A percentile compares a stretch with the other conserved stretches of the same genome.
phyloP scores from a whole-genome alignment of 2,113 vertebrate species.

The Microcebus lehilahytsara region DNA sequence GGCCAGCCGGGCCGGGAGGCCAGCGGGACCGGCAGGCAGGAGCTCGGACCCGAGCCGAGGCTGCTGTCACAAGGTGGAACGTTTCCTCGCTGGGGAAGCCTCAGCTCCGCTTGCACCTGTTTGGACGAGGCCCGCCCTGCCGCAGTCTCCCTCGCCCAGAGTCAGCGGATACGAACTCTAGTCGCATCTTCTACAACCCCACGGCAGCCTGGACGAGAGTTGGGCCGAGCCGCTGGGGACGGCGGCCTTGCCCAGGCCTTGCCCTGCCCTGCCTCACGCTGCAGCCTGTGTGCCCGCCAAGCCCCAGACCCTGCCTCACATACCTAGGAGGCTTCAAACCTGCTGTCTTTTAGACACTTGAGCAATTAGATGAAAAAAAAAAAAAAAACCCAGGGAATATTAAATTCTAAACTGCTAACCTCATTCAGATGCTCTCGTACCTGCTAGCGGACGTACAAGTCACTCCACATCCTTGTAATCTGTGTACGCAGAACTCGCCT shows the following conservation, averaged over 20 bases:
- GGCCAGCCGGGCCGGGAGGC: neutral
- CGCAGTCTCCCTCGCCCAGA: neutral
- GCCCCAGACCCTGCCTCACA: neutral
- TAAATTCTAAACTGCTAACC: neutral
- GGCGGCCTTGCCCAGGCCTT: neutral
- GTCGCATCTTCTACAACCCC: neutral
- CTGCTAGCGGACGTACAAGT: fast-evolving
- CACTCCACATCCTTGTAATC: neutral
- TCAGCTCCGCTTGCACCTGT: neutral
- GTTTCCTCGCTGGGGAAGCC: neutral
- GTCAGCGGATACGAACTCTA: neutral
- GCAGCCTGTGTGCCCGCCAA: neutral
- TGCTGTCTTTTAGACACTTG: neutral
- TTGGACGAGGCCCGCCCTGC: neutral
- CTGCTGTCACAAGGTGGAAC: neutral
- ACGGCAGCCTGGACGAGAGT: neutral
- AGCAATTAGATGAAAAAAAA: neutral
- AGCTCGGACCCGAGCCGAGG: too few species aligned
- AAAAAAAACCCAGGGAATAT: neutral
- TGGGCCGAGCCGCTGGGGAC: too few species aligned
- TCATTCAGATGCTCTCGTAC: neutral
- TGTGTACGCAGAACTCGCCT: neutral
- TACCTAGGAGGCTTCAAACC: neutral
- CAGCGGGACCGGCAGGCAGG: neutral
- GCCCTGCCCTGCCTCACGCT: neutral